Conservation (phyloP, 2,797 vertebrate species). For the Zonotrichia albicollis region DNA sequence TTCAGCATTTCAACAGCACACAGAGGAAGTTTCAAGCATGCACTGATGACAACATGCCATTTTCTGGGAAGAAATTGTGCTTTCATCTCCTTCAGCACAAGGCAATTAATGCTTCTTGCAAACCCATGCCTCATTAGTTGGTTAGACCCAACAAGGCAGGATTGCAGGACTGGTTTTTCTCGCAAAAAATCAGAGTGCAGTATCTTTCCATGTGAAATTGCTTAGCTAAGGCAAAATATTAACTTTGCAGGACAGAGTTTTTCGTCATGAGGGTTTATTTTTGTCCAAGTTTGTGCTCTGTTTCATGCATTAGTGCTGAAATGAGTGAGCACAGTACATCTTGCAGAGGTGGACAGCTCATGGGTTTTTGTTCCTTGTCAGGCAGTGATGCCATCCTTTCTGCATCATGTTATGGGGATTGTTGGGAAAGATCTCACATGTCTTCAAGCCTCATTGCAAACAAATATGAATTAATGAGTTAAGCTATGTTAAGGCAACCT, state of each 20-base stretch:
- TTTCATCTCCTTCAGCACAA: constrained; percentile 25
- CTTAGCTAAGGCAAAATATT: not conserved
- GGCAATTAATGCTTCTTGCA: not conserved
- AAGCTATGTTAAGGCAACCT: not conserved
- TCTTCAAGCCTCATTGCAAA: not conserved
- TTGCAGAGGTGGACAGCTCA: not conserved
- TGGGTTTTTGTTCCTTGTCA: not conserved
- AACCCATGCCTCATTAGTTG: not conserved
- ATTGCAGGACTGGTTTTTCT: not conserved
- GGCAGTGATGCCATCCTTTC: not conserved
- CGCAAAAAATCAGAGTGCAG: not conserved
- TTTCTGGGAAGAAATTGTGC: not conserved
- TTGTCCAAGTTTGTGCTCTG: not conserved
- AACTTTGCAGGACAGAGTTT: not conserved
- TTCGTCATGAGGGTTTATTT: not conserved
- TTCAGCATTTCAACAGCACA: not conserved
- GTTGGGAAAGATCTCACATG: not conserved
- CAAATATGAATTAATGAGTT: not conserved
- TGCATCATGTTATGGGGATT: not conserved
- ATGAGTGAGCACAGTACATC: not conserved
- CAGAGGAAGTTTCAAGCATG: not conserved
- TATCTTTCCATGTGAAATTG: not conserved
- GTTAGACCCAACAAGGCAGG: not conserved
- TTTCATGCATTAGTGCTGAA: not conserved
- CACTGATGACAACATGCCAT: not conserved